Evolutionary conservation across 23 tunicate species (phyloP).

Genomic region (Pegea sp.): DNA sequence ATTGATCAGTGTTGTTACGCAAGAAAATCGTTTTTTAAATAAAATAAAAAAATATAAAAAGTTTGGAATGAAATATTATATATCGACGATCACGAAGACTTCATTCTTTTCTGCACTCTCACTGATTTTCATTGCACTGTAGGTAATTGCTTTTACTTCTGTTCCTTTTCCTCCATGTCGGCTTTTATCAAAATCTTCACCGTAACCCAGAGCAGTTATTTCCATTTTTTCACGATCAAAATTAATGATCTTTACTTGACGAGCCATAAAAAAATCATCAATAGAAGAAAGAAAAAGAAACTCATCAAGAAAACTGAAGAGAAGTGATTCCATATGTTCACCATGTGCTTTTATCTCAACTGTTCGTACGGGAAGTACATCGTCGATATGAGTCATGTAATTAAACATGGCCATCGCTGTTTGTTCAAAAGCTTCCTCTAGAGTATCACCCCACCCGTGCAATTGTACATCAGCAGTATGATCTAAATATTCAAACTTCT

Average conservation of each 20-base stretch:
- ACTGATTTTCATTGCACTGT: constrained; percentile 77
- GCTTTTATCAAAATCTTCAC: constrained; percentile 61
- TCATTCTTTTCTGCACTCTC: constrained; percentile 20
- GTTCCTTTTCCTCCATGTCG: constrained; percentile 96
- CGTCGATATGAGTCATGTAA: constrained; percentile 69
- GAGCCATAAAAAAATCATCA: constrained; percentile 77
- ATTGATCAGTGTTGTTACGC: too few species aligned
- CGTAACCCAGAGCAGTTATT: constrained; percentile 53
- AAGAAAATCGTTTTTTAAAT: too few species aligned
- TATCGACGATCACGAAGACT: constrained; percentile 85
- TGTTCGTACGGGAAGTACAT: constrained; percentile 28
- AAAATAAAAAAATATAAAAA: too few species aligned
- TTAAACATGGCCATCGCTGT: constrained; percentile 89
- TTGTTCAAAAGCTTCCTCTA: constrained; percentile 83
- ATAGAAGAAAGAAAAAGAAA: constrained; percentile 50
- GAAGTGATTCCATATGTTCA: constrained; percentile 44
- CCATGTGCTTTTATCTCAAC: constrained; percentile 58
- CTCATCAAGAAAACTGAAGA: constrained; percentile 64
- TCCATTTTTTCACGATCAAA: constrained; percentile 50
- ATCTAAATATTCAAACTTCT: constrained; percentile 86
- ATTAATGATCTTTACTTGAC: constrained; percentile 48
- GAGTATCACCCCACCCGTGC: constrained; percentile 79
- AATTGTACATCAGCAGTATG: constrained; percentile 97
- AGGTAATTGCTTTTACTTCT: constrained; percentile 90
- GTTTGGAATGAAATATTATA: too few species aligned